A percentile compares a stretch with the other conserved stretches of the same genome.
phyloP scores from a whole-genome alignment of 2,888 invertebrate genomes.

The Congeria kusceri region DNA sequence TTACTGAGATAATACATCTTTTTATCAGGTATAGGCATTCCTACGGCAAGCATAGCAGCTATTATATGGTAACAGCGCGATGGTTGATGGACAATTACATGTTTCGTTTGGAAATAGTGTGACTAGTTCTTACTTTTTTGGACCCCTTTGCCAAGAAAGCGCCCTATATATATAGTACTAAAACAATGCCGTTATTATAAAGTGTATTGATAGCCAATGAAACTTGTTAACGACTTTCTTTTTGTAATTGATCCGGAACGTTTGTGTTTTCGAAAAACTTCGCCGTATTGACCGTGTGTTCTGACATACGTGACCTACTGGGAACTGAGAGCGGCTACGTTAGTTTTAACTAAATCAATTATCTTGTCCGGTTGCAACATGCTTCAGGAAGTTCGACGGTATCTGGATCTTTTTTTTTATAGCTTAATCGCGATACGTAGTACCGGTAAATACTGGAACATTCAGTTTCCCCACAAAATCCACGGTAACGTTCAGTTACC shows the following conservation, averaged over 20 bases:
- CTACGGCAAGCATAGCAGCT: conserved; percentile 16
- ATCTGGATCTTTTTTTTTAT: conserved; percentile 13
- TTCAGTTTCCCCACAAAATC: conserved; percentile 17
- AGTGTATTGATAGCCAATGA: conserved; percentile 11
- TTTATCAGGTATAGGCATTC: conserved; percentile 10
- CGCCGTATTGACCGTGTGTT: too few relatives aligned
- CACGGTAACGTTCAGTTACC: neutral
- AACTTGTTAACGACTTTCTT: neutral
- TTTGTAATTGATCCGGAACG: neutral
- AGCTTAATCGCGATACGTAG: conserved; percentile 4
- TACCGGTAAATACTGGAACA: too few relatives aligned
- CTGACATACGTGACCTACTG: too few relatives aligned
- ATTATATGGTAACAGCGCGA: conserved; percentile 23
- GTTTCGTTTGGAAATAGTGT: conserved; percentile 24
- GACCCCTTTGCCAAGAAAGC: conserved; percentile 17
- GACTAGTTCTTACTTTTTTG: conserved; percentile 2
- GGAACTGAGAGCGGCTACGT: neutral
- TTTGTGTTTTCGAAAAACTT: too few relatives aligned
- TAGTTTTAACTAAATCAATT: neutral
- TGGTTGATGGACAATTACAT: conserved; percentile 18
- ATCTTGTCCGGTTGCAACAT: conserved; percentile 10
- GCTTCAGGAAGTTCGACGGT: neutral
- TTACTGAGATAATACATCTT: conserved; percentile 6
- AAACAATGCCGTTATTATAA: conserved; percentile 10
- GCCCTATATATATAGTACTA: conserved; percentile 12